A percentile compares a stretch with the other conserved stretches of the same genome.
phyloP scores from a whole-genome alignment of 2,797 vertebrate species.

The Prionace glauca region DNA sequence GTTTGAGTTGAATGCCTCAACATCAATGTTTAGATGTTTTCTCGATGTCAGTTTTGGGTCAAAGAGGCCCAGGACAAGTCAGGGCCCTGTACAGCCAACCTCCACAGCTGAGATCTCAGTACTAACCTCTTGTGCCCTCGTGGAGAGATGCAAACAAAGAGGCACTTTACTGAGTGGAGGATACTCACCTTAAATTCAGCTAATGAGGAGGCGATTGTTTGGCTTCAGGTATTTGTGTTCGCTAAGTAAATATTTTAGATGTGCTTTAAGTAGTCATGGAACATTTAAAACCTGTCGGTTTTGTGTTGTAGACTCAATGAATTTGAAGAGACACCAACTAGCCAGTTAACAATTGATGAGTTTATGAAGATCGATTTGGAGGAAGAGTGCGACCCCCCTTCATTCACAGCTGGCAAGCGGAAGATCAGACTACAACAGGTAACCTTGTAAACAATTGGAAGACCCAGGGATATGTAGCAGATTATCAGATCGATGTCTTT shows the following conservation, averaged over 20 bases:
- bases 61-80: no score
- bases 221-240: no score
- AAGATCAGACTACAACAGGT: conserved; percentile 78
- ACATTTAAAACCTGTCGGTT: neutral
- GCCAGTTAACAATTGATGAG: conserved; percentile 88
- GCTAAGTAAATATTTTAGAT: no score
- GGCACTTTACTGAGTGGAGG: no score
- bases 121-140: no score
- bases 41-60: no score
- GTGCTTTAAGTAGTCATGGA: neutral
- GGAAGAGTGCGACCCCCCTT: conserved; percentile 89
- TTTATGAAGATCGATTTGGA: conserved; percentile 90
- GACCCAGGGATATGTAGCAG: neutral
- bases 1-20: neutral
- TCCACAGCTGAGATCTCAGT: no score
- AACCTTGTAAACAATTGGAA: conserved; percentile 3
- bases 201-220: no score
- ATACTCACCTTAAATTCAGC: no score
- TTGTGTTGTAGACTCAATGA: conserved; percentile 70
- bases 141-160: no score
- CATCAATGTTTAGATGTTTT: neutral
- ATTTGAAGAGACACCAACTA: conserved; percentile 92
- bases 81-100: no score
- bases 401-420: conserved; percentile 73
- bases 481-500: neutral